Evolutionary conservation across 2,113 vertebrate genomes (phyloP), one percentile per base, ranked within the genome.

Genomic region (Amia ocellicauda): DNA sequence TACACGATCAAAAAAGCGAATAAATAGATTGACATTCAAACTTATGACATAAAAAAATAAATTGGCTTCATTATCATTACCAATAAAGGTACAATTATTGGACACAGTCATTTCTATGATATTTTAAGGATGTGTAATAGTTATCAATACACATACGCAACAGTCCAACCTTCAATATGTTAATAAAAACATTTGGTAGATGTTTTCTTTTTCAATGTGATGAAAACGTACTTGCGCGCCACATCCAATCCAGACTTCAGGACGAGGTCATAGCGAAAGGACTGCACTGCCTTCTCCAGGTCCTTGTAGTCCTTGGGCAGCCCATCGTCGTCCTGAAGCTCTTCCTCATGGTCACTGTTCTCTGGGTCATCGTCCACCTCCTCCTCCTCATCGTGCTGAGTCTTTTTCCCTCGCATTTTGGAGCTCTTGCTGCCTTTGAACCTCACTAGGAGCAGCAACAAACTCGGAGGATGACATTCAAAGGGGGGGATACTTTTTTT

Each of bases 231-330:
- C 97, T 95, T 93, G 71, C 94, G 91, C 41, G 94, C 88, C 19
- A 92, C 58, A 65, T 98, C 93, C 51, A 97, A 84, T 41, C 96
- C 97, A 17, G 91, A 82, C 77, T 93, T 97, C 73, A 98, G 78
- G 64, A 99, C 43, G 7, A 93, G 68, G 3, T 99, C 95, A 0
- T 88, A 99, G 0, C 97, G 93, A 17, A 97, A 88, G 19, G 94
- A 96, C 60, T 80, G 89, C 23, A 98, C 92, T 0, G 78, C 76
- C 80, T 88, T 98, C 47, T 97, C 93, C 50, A 93, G 69, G 69
- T 99, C 96, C 75, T 94, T 98, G 74, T 94, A 98, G 78, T 93
- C 89, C 72, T 88, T 95, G 3, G 83, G 83, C 62, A 84, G 3
- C 0, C 50, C 61, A 2, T 87, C 74, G 40, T 93, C 87, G 13